Evolutionary conservation across 2,888 invertebrate species (phyloP).

Genomic region (Amphimallon solstitiale): DNA sequence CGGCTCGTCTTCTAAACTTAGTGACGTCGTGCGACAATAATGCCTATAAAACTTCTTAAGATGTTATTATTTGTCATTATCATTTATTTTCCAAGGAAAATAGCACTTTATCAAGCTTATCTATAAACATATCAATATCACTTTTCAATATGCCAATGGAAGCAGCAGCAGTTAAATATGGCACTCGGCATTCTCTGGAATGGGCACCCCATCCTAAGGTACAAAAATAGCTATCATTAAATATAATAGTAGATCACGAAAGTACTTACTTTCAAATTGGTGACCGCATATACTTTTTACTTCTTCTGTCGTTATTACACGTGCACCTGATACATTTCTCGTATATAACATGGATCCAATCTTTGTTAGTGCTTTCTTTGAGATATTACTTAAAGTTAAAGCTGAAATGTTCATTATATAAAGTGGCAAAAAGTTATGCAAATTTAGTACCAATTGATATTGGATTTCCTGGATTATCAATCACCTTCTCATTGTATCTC

Average conservation of each 20-base stretch:
- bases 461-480: slow-evolving; percentile 73
- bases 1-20: no score
- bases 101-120: slow-evolving; percentile 62
- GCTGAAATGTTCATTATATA: slow-evolving; percentile 54
- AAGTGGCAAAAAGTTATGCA: slow-evolving; percentile 38
- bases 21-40: no score
- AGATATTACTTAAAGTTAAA: slow-evolving; percentile 62
- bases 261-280: slow-evolving; percentile 67
- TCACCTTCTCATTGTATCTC: slow-evolving; percentile 62
- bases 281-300: slow-evolving; percentile 67
- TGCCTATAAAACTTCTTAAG: no score
- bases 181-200: slow-evolving; percentile 66
- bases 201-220: slow-evolving; percentile 77
- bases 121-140: slow-evolving; percentile 77
- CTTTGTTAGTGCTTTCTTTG: slow-evolving; percentile 66
- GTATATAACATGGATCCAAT: slow-evolving; percentile 79
- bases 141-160: slow-evolving; percentile 72
- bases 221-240: slow-evolving; percentile 60
- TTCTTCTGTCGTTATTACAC: slow-evolving; percentile 69
- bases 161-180: slow-evolving; percentile 81
- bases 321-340: slow-evolving; percentile 77
- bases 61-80: no score
- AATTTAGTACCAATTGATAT: slow-evolving; percentile 74
- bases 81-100: no score
- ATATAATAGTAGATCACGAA: slow-evolving; percentile 60